A percentile compares a stretch with the other conserved stretches of the same genome.
Conservation (phyloP, 2,797 vertebrate species). For the Diceros bicornis region DNA sequence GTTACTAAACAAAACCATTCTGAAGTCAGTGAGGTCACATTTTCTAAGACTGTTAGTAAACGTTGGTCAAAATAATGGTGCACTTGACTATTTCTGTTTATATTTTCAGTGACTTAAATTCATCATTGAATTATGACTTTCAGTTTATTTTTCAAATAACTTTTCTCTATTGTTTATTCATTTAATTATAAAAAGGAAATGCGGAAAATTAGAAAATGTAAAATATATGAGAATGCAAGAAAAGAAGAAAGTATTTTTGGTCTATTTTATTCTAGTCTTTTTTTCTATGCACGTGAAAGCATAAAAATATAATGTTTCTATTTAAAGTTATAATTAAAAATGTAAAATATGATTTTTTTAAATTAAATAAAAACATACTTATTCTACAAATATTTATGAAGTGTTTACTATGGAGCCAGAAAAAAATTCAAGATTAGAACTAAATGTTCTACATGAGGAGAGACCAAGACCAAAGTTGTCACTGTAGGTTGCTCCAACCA, state of each 20-base stretch:
- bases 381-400: conserved; percentile 33
- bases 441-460: neutral
- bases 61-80: neutral
- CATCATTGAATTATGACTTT: conserved; percentile 51
- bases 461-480: neutral
- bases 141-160: conserved; percentile 34
- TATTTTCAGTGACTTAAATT: conserved; percentile 44
- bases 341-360: neutral
- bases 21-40: neutral
- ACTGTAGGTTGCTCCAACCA: neutral
- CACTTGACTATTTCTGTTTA: neutral
- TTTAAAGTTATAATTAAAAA: conserved; percentile 52
- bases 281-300: neutral
- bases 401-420: neutral
- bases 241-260: conserved; percentile 16
- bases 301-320: conserved; percentile 36
- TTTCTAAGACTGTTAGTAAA: conserved; percentile 42
- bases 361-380: conserved; percentile 30
- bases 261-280: neutral
- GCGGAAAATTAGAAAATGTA: neutral
- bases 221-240: neutral
- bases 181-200: conserved; percentile 34
- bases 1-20: conserved; percentile 12
- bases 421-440: neutral
- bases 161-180: neutral